These are phyloP conservation scores for Amphiura filiformis DNA, from an alignment of 35 echinoderm and acorn worm species.

Conservation along the genomic window DNA sequence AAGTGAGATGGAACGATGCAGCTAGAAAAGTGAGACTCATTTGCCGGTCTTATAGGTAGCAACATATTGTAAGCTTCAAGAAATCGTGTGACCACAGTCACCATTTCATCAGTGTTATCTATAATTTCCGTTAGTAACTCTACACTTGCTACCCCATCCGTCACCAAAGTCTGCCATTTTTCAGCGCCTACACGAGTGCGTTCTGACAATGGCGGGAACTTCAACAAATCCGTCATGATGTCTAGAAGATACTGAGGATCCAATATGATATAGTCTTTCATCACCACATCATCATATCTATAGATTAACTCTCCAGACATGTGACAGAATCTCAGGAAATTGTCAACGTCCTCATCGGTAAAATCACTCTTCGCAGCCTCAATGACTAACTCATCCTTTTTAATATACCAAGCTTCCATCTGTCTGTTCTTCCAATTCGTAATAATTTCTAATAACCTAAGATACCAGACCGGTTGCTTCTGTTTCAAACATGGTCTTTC, in stretches of 20 bases:
- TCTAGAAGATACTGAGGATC: slow-evolving; percentile 15
- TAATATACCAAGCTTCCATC: background rate
- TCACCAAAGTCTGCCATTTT: slow-evolving; percentile 7
- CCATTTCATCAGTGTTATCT: too few species aligned
- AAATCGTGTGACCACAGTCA: too few species aligned
- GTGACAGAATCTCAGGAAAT: background rate
- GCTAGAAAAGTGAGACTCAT: background rate
- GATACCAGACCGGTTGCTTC: too few species aligned
- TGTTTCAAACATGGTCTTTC: background rate
- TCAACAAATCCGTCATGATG: slow-evolving; percentile 2
- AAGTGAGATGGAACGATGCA: slow-evolving; percentile 13
- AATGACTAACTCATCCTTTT: background rate
- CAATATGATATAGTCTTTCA: slow-evolving; percentile 23
- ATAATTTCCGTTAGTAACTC: too few species aligned
- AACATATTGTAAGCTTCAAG: slow-evolving; percentile 19
- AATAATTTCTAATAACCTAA: background rate
- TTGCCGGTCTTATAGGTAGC: background rate
- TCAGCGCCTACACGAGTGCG: background rate
- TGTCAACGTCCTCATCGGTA: background rate
- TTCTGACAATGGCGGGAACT: background rate
- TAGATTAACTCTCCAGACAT: slow-evolving; percentile 33
- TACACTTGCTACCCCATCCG: too few species aligned
- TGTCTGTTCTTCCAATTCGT: background rate
- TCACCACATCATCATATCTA: slow-evolving; percentile 12
- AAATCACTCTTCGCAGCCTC: background rate